A percentile compares a stretch with the other conserved stretches of the same genome.
Evolutionary conservation across 1,140 invertebrate genomes (phyloP).

Genomic region (Centruroides vittatus): DNA sequence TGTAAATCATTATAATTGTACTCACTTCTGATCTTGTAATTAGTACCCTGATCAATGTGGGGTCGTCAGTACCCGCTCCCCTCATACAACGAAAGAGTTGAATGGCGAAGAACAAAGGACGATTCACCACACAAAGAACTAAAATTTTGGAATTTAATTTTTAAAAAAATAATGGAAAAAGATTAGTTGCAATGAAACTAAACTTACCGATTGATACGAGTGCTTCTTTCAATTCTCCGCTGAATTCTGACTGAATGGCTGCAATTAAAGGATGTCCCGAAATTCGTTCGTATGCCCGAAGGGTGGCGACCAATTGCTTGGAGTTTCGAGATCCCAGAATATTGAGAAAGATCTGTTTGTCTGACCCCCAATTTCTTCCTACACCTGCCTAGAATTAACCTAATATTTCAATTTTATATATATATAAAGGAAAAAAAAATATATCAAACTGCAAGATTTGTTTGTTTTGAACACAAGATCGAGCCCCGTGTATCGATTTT

Average conservation of each 20-base stretch:
- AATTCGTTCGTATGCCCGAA: conserved; percentile 29
- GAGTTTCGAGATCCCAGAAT: conserved; percentile 31
- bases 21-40: conserved; percentile 31
- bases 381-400: conserved; percentile 22
- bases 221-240: conserved; percentile 18
- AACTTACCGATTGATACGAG: conserved; percentile 19
- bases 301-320: conserved; percentile 29
- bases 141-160: conserved; percentile 14
- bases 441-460: too few relatives aligned
- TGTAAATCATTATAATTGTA: background rate
- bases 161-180: background rate
- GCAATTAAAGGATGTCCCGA: conserved; percentile 18
- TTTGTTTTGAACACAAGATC: too few relatives aligned
- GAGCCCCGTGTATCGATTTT: too few relatives aligned
- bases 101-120: conserved; percentile 33
- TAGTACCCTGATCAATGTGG: conserved; percentile 28
- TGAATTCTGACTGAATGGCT: conserved; percentile 20
- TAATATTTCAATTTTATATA: too few relatives aligned
- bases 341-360: conserved; percentile 35
- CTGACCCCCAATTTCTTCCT: conserved; percentile 30
- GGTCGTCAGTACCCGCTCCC: conserved; percentile 29
- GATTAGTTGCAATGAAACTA: background rate
- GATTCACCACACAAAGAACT: conserved; percentile 32
- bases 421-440: too few relatives aligned
- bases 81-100: conserved; percentile 29